Conservation (phyloP, 2,888 invertebrate species). For the Lordiphosa fenestrarum region DNA sequence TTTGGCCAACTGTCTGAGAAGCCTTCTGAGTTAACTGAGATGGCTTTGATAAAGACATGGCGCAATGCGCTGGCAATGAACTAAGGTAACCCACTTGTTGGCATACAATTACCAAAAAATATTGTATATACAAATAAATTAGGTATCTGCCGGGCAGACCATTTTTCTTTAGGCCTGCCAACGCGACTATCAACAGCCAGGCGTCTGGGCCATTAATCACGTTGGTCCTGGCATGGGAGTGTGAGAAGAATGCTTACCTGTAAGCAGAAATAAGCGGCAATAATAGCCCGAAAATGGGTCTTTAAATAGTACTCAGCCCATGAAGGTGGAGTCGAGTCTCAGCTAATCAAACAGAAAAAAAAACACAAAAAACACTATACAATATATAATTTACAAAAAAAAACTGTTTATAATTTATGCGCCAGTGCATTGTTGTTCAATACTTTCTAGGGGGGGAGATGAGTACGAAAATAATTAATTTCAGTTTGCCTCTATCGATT, state of each 20-base stretch:
- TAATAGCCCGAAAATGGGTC: constrained; percentile 58
- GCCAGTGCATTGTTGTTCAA: too few species aligned
- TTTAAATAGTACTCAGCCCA: constrained; percentile 46
- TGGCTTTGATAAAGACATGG: too few species aligned
- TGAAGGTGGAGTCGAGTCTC: background rate
- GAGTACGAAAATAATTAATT: too few species aligned
- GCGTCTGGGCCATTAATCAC: constrained; percentile 50
- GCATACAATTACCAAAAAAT: constrained; percentile 23
- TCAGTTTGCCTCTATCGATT: too few species aligned
- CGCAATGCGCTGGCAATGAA: background rate
- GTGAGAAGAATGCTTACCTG: constrained; percentile 14
- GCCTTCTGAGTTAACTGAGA: background rate
- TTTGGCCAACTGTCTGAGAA: background rate
- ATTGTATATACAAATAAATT: constrained; percentile 40
- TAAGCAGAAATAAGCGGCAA: constrained; percentile 40
- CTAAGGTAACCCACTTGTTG: constrained; percentile 45
- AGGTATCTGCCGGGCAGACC: constrained; percentile 35
- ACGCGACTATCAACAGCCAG: constrained; percentile 13
- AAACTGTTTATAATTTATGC: too few species aligned
- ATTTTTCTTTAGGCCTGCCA: constrained; percentile 17
- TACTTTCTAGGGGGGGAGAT: too few species aligned
- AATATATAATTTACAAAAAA: too few species aligned
- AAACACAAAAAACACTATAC: too few species aligned
- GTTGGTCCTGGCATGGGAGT: constrained; percentile 21
- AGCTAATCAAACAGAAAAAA: too few species aligned